A percentile compares a stretch with the other conserved stretches of the same genome.
Evolutionary conservation across 1,140 invertebrate species (phyloP).

Genomic region (Trichoplusia ni): DNA sequence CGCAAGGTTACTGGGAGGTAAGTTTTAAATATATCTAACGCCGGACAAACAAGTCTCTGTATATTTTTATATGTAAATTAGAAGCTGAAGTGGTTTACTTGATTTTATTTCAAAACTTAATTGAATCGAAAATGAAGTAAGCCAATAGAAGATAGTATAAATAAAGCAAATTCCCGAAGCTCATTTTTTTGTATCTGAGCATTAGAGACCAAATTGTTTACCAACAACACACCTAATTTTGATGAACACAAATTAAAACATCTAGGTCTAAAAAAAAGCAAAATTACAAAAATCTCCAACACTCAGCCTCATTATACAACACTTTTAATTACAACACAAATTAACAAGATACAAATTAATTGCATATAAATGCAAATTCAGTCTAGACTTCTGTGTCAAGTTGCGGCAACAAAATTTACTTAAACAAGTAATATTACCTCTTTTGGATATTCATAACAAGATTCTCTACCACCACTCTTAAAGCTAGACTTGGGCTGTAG

Average conservation of each 20-base stretch:
- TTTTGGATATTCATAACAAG: background rate
- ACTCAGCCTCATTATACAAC: background rate
- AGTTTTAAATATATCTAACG: slow-evolving; percentile 46
- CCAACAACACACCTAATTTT: too few relatives aligned
- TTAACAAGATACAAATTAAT: slow-evolving; percentile 12
- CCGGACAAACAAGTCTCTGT: slow-evolving; percentile 5
- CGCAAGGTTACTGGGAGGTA: slow-evolving; percentile 93
- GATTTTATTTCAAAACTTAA: background rate
- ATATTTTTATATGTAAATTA: slow-evolving; percentile 12
- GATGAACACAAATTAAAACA: background rate
- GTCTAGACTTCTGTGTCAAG: slow-evolving; percentile 15
- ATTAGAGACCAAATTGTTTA: too few relatives aligned
- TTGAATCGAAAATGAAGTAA: too few relatives aligned
- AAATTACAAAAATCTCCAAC: background rate
- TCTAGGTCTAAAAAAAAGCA: background rate
- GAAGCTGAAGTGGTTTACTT: slow-evolving; percentile 12
- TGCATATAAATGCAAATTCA: slow-evolving; percentile 18
- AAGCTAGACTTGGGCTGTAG: background rate
- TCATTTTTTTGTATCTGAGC: too few relatives aligned
- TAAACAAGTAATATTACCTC: background rate
- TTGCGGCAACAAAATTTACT: slow-evolving; percentile 17
- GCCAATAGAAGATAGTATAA: background rate
- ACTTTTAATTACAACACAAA: slow-evolving; percentile 15
- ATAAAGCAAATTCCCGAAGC: background rate
- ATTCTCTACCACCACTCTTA: background rate